Percentiles rank a stretch among this genome's conserved stretches.
Conservation (phyloP, 2,797 vertebrate genomes). For the Etheostoma nigrum region DNA sequence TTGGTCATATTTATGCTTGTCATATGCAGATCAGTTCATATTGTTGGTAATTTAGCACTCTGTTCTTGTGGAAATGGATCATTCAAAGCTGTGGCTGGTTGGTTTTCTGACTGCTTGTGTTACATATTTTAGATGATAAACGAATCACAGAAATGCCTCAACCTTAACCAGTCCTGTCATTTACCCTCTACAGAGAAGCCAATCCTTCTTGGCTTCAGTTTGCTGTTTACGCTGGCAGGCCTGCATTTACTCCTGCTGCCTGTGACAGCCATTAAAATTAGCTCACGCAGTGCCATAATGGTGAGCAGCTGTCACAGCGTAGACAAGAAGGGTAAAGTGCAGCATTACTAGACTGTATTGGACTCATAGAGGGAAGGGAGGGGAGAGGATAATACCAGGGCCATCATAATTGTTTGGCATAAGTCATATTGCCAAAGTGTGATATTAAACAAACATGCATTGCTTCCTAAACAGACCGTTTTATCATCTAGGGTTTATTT, state of each 20-base stretch:
- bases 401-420: slow-evolving; percentile 54
- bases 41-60: slow-evolving; percentile 15
- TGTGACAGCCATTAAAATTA: slow-evolving; percentile 82
- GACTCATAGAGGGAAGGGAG: slow-evolving; percentile 47
- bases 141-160: slow-evolving; percentile 39
- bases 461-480: slow-evolving; percentile 19
- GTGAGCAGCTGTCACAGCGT: slow-evolving; percentile 82
- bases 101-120: slow-evolving; percentile 20
- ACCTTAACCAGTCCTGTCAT: slow-evolving; percentile 53
- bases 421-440: slow-evolving; percentile 41
- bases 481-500: slow-evolving; percentile 24
- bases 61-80: slow-evolving; percentile 13
- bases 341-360: slow-evolving; percentile 74
- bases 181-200: slow-evolving; percentile 65
- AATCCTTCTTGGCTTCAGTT: slow-evolving; percentile 67
- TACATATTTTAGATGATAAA: slow-evolving; percentile 58
- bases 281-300: slow-evolving; percentile 77
- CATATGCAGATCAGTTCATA: slow-evolving; percentile 1
- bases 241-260: slow-evolving; percentile 72
- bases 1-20: not conserved
- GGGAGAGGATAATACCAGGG: slow-evolving; percentile 52
- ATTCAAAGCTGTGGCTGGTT: slow-evolving; percentile 26
- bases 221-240: slow-evolving; percentile 76
- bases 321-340: slow-evolving; percentile 76
- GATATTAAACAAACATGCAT: slow-evolving; percentile 36